Conservation (phyloP, 2,888 invertebrate genomes). For the Pandemis corylana region DNA sequence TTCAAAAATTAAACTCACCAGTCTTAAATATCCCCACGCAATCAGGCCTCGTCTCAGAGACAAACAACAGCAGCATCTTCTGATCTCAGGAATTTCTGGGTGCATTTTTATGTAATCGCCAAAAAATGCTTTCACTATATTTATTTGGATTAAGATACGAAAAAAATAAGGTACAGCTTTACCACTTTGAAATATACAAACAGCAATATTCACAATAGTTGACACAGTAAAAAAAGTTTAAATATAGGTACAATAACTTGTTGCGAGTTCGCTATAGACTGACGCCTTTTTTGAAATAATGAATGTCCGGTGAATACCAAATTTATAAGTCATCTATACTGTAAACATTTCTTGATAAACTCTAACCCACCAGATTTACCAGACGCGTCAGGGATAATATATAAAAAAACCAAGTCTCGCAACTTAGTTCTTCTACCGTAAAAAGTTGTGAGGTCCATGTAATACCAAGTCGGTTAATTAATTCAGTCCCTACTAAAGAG, state of each 20-base stretch:
- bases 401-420: too few species aligned
- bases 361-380: background rate
- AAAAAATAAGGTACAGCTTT: too few species aligned
- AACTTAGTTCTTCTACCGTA: too few species aligned
- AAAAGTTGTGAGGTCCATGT: too few species aligned
- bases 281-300: background rate
- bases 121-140: background rate
- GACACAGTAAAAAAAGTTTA: background rate
- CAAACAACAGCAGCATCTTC: constrained; percentile 42
- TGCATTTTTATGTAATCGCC: constrained; percentile 41
- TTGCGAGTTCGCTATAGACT: background rate
- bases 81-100: constrained; percentile 44
- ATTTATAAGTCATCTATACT: background rate
- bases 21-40: constrained; percentile 16
- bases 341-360: constrained; percentile 3
- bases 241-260: background rate
- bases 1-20: constrained; percentile 5
- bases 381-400: background rate
- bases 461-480: too few species aligned
- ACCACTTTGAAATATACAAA: too few species aligned
- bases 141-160: background rate
- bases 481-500: too few species aligned
- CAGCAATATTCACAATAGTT: too few species aligned
- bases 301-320: background rate
- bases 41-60: constrained; percentile 19